Conservation (phyloP, 2,797 vertebrate genomes). For the Okamejei kenojei region DNA sequence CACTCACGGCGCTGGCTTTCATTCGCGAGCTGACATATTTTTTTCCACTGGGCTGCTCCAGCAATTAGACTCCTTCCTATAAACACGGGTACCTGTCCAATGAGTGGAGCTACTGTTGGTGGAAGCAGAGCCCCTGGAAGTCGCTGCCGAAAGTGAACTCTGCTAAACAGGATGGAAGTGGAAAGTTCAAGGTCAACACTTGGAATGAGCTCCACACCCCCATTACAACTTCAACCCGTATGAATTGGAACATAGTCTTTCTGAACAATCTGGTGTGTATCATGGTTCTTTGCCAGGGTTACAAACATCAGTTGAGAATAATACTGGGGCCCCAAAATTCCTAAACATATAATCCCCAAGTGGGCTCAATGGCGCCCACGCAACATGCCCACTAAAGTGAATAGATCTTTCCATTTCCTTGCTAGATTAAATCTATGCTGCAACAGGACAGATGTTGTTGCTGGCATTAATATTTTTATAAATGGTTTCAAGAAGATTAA, state of each 20-base stretch:
- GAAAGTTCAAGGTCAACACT: neutral
- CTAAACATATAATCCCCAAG: too few relatives aligned
- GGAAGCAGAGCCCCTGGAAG: neutral
- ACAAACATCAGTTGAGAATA: neutral
- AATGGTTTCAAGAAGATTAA: neutral
- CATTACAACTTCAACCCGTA: neutral
- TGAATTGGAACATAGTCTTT: neutral
- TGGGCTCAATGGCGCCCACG: too few relatives aligned
- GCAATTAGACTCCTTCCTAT: slow-evolving; percentile 24
- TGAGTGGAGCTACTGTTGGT: neutral
- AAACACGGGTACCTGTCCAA: slow-evolving; percentile 7
- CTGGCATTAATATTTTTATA: neutral
- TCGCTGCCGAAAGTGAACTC: neutral
- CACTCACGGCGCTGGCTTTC: neutral
- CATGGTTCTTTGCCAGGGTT: neutral
- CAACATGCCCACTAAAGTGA: neutral
- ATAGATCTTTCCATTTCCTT: neutral
- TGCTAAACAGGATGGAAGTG: neutral
- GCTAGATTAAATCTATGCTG: neutral
- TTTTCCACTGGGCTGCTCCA: neutral
- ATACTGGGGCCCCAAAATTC: neutral
- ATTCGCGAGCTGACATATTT: neutral
- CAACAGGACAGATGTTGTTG: neutral
- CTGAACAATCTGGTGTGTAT: neutral
- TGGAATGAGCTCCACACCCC: neutral